These are phyloP conservation scores for Polyommatus iphigenia DNA, from an alignment of 2,888 invertebrate genomes.

Conservation along the genomic window DNA sequence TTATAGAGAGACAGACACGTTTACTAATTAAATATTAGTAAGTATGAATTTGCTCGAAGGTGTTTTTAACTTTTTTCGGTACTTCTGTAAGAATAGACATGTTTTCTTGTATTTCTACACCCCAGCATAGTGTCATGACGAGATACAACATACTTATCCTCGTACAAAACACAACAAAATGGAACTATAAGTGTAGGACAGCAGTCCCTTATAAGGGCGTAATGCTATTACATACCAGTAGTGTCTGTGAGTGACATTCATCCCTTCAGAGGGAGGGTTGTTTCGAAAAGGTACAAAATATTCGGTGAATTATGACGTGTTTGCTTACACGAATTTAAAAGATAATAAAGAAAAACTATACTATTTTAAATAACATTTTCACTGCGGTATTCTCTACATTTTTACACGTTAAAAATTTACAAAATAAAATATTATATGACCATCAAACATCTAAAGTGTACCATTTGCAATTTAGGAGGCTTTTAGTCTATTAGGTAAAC, in stretches of 20 bases:
- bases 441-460: no score
- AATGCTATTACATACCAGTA: slow-evolving; percentile 28
- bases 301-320: not conserved
- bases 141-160: not conserved
- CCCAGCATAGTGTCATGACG: not conserved
- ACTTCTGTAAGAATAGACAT: not conserved
- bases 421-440: no score
- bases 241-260: slow-evolving; percentile 52
- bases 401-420: no score
- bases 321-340: not conserved
- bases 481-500: no score
- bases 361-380: no score
- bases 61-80: not conserved
- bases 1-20: no score
- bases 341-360: no score
- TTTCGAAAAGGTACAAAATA: not conserved
- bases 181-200: not conserved
- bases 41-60: not conserved
- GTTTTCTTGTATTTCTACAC: not conserved
- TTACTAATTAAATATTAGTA: no score
- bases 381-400: no score
- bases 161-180: slow-evolving; percentile 3
- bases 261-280: slow-evolving; percentile 34
- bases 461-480: no score
- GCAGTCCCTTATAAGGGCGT: slow-evolving; percentile 13